Evolutionary conservation across 1,140 invertebrate genomes (phyloP).

Genomic region (Lethrus apterus): DNA sequence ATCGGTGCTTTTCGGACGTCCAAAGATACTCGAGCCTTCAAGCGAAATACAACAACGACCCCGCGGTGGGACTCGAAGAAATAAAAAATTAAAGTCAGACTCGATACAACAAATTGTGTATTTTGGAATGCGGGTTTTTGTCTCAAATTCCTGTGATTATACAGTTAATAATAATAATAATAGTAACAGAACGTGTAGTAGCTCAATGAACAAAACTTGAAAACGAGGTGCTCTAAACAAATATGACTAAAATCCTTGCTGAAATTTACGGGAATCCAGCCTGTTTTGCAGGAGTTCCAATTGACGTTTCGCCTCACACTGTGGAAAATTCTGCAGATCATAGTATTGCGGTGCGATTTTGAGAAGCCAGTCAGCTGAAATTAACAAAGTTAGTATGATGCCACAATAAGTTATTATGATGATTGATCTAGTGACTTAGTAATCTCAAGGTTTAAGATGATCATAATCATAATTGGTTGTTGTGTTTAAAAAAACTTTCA

Average conservation of each 20-base stretch:
- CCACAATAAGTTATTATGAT: too few relatives aligned
- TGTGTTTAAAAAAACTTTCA: not conserved
- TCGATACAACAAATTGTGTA: constrained; percentile 3
- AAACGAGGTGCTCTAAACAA: not conserved
- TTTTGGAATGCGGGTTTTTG: constrained; percentile 13
- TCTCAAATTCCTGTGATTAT: constrained; percentile 1
- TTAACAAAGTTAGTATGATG: too few relatives aligned
- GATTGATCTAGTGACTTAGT: too few relatives aligned
- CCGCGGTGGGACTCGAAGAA: not conserved
- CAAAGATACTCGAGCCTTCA: not conserved
- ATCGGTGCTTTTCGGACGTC: not conserved
- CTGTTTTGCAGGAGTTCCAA: constrained; percentile 77
- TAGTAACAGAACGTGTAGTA: constrained; percentile 7
- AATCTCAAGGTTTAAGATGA: too few relatives aligned
- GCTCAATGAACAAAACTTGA: not conserved
- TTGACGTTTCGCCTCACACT: constrained; percentile 92
- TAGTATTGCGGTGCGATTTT: constrained; percentile 97
- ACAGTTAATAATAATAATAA: constrained; percentile 3
- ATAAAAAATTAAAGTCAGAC: not conserved
- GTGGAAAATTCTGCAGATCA: constrained; percentile 94
- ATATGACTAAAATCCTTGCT: constrained; percentile 65
- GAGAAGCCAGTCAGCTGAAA: constrained; percentile 87
- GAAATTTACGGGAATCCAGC: constrained; percentile 79
- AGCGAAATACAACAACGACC: not conserved
- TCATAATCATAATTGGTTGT: too few relatives aligned